These are phyloP conservation scores for Albula goreensis DNA, from an alignment of 2,113 vertebrate species.

Conservation along the genomic window DNA sequence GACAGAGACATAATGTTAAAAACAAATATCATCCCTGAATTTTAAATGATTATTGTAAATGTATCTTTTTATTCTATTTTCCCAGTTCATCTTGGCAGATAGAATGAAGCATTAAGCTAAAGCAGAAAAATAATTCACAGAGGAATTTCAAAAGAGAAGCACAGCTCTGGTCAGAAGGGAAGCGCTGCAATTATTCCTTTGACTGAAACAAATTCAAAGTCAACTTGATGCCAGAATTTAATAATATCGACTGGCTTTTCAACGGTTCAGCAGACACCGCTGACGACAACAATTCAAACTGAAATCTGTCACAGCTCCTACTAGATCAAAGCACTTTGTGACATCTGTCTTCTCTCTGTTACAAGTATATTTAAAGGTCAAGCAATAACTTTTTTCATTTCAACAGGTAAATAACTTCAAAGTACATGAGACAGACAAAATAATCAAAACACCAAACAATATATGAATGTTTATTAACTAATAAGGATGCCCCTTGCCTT, in stretches of 20 bases:
- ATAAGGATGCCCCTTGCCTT: too few species aligned
- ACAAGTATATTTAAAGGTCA: constrained; percentile 19
- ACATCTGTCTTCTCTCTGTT: neutral
- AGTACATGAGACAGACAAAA: too few species aligned
- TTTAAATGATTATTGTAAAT: neutral
- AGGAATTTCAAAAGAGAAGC: neutral
- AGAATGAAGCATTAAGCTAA: neutral
- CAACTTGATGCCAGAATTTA: constrained; percentile 5
- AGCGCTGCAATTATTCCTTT: constrained; percentile 8
- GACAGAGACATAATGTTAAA: too few species aligned
- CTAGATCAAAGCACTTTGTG: neutral
- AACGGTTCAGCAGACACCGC: neutral
- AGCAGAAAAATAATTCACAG: neutral
- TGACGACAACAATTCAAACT: neutral
- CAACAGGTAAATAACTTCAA: neutral
- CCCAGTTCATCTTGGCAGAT: neutral
- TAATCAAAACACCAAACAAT: too few species aligned
- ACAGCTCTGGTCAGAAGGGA: neutral
- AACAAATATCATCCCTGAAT: neutral
- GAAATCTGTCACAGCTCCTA: constrained; percentile 4
- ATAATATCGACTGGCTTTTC: constrained; percentile 15
- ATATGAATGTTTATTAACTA: too few species aligned
- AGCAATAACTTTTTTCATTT: constrained; percentile 5
- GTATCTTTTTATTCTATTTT: neutral
- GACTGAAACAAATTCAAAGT: constrained; percentile 15